Base-by-base conservation (phyloP, 35 echinoderm and acorn worm genomes). In the Antedon bifida region DNA sequence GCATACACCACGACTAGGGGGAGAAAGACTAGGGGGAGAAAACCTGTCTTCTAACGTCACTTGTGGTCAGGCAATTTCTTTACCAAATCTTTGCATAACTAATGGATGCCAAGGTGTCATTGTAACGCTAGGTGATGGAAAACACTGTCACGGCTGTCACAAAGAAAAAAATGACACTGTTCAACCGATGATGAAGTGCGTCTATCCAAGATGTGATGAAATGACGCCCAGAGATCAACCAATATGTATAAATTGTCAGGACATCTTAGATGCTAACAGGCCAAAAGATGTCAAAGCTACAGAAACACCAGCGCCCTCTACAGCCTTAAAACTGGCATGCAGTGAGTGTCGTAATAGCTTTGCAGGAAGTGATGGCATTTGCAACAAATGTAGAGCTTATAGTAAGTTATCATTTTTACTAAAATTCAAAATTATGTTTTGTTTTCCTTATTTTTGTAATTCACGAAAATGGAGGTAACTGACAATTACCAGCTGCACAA, bases 161-260 rank as follows among this genome's bases (percentile, higher is more conserved):
- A 64, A 23, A 26, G 1, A 9, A 46, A 79, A 29, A 33, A 28
- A 34, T 77, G n/a, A n/a, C n/a, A n/a, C 75, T 5, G 30, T 28
- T 4, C 30, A 19, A 29, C 23, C n/a, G 21, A 23, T 0, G 17
- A 38, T 0, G 0, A 78, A 29, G 10, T 93, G 91, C 29, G 30
- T 21, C 14, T 74, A 89, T 86, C 91, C 78, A 29, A 82, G 77
- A 26, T 93, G 91, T 75, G 32, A 74, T 26, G 73, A 86, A 29
- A 34, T 10, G 21, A 38, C 78, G 10, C 86, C 80, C 8, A 83
- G 83, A 39, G 75, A 77, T 17, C 75, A 80, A 12, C 83, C 86
- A 0, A 31, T 31, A 26, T 92, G 56, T 35, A n/a, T 88, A 10
- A 34, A 76, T 5, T 92, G 90, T 42, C 46, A 76, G 55, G 35